Percentiles rank a stretch among this genome's conserved stretches.
Conservation (phyloP, 2,888 invertebrate genomes). For the Himalopsyche kuldschensis region DNA sequence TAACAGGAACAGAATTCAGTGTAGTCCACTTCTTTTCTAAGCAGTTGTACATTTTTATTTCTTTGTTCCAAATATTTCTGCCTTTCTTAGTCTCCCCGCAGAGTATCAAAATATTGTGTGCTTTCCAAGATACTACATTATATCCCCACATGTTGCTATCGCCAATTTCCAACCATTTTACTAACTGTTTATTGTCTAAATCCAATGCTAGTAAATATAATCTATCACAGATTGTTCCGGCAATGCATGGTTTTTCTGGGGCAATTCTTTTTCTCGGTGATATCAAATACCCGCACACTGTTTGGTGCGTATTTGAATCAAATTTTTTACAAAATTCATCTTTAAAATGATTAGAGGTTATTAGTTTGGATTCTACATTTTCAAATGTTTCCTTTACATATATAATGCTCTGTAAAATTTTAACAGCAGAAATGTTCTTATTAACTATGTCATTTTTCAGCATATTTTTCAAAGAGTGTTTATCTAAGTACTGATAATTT, state of each 20-base stretch:
- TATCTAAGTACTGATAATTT: conserved; percentile 15
- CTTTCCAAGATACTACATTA: conserved; percentile 30
- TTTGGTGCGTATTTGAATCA: conserved; percentile 14
- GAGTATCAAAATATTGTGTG: conserved; percentile 21
- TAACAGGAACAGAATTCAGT: conserved; percentile 6
- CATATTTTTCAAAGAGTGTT: conserved; percentile 7
- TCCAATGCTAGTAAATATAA: conserved; percentile 8
- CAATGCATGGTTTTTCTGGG: conserved; percentile 25
- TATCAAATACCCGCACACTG: conserved; percentile 9
- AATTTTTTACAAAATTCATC: neutral
- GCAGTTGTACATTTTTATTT: conserved; percentile 26
- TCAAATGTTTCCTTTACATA: neutral
- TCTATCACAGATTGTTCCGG: conserved; percentile 7
- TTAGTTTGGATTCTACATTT: neutral
- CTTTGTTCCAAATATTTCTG: conserved; percentile 29
- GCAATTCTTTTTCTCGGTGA: conserved; percentile 14
- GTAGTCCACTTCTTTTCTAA: conserved; percentile 26
- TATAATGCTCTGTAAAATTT: conserved; percentile 17
- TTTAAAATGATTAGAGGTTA: neutral
- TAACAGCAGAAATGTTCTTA: conserved; percentile 11
- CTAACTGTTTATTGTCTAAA: conserved; percentile 6
- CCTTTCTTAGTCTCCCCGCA: conserved; percentile 29
- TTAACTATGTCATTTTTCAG: conserved; percentile 2
- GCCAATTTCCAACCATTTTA: conserved; percentile 10
- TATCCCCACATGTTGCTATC: conserved; percentile 32